Base-by-base conservation (phyloP, 2,113 vertebrate species). In the Platichthys stellatus region DNA sequence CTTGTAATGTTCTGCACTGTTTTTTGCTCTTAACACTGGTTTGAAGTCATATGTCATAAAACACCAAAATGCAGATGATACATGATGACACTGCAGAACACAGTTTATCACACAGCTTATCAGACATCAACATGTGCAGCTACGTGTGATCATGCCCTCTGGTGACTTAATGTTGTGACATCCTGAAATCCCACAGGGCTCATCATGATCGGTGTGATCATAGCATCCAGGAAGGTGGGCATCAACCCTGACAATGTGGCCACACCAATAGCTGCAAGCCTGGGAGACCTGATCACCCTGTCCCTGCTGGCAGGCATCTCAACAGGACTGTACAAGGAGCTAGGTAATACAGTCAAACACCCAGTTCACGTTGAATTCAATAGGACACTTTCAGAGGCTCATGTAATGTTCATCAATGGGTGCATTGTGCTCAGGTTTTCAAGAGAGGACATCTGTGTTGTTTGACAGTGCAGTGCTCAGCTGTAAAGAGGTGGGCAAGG, bases 191-290 rank as follows among this genome's bases (percentile, higher is more conserved):
- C 53, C 70, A 0, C 84, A 99, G 98, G 98, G 7, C 93, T 99
- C 93, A 96, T 99, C 63, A 99, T 99, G 98, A 98, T 99, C 0
- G 98, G 98, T 0, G 98, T 99, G 64, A 99, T 99, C 90, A 93
- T 99, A 0, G 97, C 96, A 3, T 96, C 98, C 87, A 96, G 96
- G 79, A 99, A 96, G 91, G 96, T 99, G 40, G 97, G 98, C 65
- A 99, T 99, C 90, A 99, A 99, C 63, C 98, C 98, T 4, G 98
- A 99, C 86, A 99, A 99, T 0, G 98, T 99, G 60, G 98, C 98
- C 83, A 99, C 98, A 0, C 98, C 98, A 10, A 99, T 99, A 4
- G 98, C 98, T 43, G 98, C 98, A 72, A 99, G 98, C 86, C 93
- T 99, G 62, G 98, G 98, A 12, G 98, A 99, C 88, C 95, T 99